Evolutionary conservation across 2,797 vertebrate genomes (phyloP), one percentile per base, ranked within the genome.

Genomic region (Pelodytes ibericus): DNA sequence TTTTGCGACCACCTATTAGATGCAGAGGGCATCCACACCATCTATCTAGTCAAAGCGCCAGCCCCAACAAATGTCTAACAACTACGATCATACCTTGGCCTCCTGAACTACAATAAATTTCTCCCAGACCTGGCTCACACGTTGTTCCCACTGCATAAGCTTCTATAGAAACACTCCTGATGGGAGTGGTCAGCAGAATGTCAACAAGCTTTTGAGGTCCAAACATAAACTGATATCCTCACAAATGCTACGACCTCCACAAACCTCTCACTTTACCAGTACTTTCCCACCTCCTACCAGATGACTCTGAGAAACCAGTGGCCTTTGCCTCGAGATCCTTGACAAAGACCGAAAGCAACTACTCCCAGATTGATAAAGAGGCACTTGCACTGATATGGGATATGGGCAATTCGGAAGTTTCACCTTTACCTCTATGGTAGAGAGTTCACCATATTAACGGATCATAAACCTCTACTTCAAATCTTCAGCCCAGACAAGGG

Each of bases 401-500:
- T n/a, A n/a, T n/a, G n/a, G n/a, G 15, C 41, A 44, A 44, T 44
- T 13, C 3, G 41, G 41, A 44, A 44, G 18, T 44, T 44, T 44
- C 41, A 44, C 41, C 41, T 44, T 44, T 2, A 1, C 41, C 7
- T 44, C 33, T 36, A 44, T 2, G 41, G 41, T 44, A 44, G 41
- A 44, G 1, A 44, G 41, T 44, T 44, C 18, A 44, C 41, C 41
- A 44, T 44, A 44, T 44, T 1, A 44, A 44, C 13, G 1, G 41
- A 44, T 44, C 41, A 44, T 44, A 44, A 44, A 44, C 41, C 13
- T 13, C 41, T 44, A 13, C 41, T 26, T 57, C 53, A 26, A 8
- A 26, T 22, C 24, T 57, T 57, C 24, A 57, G n/a, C 53, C 53
- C 53, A 22, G 53, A 57, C n/a, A 57, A 57, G 24, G 53, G 53